A percentile compares a stretch with the other conserved stretches of the same genome.
phyloP scores from a whole-genome alignment of 2,888 invertebrate species.

The Drosophila pegasa region DNA sequence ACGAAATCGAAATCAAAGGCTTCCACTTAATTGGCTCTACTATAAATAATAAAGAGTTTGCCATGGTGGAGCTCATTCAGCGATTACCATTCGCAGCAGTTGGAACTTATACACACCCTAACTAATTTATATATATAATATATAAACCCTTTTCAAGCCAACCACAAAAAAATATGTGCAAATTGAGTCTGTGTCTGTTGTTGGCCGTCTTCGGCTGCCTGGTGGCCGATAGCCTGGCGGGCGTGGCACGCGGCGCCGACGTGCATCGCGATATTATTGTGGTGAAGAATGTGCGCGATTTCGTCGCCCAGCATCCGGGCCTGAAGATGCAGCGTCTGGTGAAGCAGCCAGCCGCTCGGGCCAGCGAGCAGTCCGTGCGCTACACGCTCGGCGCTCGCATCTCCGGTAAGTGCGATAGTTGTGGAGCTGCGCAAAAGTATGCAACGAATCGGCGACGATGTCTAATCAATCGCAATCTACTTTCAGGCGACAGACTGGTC shows the following conservation, averaged over 20 bases:
- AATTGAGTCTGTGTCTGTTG: conserved; percentile 56
- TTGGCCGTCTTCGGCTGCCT: conserved; percentile 57
- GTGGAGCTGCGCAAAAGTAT: conserved; percentile 7
- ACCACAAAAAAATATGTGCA: conserved; percentile 53
- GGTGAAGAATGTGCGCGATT: conserved; percentile 76
- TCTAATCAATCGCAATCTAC: conserved; percentile 16
- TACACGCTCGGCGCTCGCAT: conserved; percentile 80
- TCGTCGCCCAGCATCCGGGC: conserved; percentile 73
- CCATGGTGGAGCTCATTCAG: conserved; percentile 53
- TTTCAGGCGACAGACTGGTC: conserved; percentile 79
- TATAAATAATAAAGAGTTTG: conserved; percentile 61
- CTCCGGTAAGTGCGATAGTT: conserved; percentile 61
- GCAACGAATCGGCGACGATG: background rate
- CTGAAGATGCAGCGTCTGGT: conserved; percentile 64
- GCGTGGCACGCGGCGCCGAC: conserved; percentile 15
- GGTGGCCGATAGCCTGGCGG: conserved; percentile 43
- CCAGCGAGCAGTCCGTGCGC: conserved; percentile 61
- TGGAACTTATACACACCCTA: conserved; percentile 20
- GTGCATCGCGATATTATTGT: conserved; percentile 61
- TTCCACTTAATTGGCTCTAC: conserved; percentile 40
- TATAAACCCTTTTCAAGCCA: background rate
- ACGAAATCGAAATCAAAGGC: conserved; percentile 52
- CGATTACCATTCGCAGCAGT: conserved; percentile 41
- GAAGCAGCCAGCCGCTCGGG: conserved; percentile 54
- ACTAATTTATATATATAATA: background rate